Conservation (phyloP, 2,888 invertebrate genomes). For the Erebia ligea region DNA sequence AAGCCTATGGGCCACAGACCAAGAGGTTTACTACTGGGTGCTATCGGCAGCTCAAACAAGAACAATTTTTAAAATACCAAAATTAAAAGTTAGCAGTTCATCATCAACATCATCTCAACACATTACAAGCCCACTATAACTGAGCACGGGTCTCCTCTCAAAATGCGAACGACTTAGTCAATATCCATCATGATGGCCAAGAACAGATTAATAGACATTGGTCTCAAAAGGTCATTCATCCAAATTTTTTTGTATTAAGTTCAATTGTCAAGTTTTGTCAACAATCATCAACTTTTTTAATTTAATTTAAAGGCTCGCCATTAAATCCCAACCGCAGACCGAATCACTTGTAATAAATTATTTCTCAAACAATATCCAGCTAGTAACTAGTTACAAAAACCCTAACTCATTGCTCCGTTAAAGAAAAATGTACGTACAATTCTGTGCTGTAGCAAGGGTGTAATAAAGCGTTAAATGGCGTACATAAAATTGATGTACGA, state of each 20-base stretch:
- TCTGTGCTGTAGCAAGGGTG: constrained; percentile 40
- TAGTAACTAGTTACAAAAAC: constrained; percentile 43
- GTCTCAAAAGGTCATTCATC: constrained; percentile 32
- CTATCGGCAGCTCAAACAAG: too few species aligned
- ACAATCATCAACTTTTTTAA: constrained; percentile 29
- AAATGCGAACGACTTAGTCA: too few species aligned
- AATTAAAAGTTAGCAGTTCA: too few species aligned
- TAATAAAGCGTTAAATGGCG: constrained; percentile 44
- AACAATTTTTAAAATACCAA: too few species aligned
- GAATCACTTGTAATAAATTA: constrained; percentile 45
- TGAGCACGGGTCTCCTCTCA: too few species aligned
- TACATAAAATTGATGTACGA: constrained; percentile 42
- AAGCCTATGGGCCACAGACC: too few species aligned
- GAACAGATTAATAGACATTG: too few species aligned
- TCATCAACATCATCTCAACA: too few species aligned
- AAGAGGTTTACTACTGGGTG: too few species aligned
- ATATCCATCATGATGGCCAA: too few species aligned
- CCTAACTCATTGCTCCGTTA: constrained; percentile 28
- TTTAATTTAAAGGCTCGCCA: constrained; percentile 31
- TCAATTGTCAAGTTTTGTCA: constrained; percentile 1
- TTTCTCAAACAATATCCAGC: constrained; percentile 44
- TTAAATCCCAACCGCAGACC: constrained; percentile 43
- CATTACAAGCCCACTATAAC: too few species aligned
- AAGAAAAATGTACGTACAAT: constrained; percentile 40
- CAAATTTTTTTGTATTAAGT: neutral